A percentile compares a stretch with the other conserved stretches of the same genome.
Conservation (phyloP, 2,797 vertebrate species). For the Tapera naevia region DNA sequence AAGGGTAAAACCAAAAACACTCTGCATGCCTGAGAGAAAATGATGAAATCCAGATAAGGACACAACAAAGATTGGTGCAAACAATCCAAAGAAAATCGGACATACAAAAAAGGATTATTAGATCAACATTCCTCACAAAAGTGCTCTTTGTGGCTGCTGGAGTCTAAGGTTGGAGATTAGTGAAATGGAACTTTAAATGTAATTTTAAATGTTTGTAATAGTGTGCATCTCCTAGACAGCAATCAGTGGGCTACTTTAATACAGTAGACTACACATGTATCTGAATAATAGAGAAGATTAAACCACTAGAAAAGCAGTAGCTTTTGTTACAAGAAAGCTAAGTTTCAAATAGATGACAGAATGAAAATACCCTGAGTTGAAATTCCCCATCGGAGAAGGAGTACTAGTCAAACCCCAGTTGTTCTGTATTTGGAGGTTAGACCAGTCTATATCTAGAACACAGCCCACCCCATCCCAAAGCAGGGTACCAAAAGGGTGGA, state of each 20-base stretch:
- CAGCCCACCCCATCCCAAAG: not conserved
- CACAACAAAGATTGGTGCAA: not conserved
- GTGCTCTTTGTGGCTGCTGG: not conserved
- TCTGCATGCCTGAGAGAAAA: not conserved
- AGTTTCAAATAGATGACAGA: not conserved
- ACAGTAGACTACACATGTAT: not conserved
- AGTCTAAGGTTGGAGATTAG: not conserved
- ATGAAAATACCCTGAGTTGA: not conserved
- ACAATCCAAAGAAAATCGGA: not conserved
- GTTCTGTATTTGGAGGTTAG: not conserved
- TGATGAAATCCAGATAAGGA: not conserved
- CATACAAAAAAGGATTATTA: not conserved
- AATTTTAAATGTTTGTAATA: not conserved
- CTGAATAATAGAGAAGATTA: not conserved
- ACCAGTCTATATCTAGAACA: not conserved
- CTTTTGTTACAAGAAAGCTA: not conserved
- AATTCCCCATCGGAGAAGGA: not conserved
- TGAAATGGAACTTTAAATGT: not conserved
- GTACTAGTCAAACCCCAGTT: fast-evolving
- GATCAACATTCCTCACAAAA: not conserved
- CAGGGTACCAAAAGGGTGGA: not conserved
- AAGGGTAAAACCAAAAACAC: not conserved
- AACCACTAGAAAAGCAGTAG: not conserved
- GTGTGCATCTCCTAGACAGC: not conserved
- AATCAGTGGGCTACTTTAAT: not conserved